Evolutionary conservation across 1,140 invertebrate species (phyloP).

Genomic region (Pogonus chalceus): DNA sequence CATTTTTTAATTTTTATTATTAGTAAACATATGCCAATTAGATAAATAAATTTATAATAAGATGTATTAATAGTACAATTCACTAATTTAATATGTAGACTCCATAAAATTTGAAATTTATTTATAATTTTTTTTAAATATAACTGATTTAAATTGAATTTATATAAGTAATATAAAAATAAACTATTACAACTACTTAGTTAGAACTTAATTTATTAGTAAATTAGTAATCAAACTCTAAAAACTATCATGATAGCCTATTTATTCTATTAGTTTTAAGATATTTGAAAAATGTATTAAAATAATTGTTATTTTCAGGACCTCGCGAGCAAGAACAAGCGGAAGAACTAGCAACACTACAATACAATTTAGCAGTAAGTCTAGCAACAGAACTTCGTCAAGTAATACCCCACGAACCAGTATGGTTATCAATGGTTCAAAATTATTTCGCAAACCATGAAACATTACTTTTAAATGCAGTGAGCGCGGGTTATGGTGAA

Average conservation of each 20-base stretch:
- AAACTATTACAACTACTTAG: too few relatives aligned
- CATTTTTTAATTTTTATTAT: too few relatives aligned
- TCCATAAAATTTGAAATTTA: too few relatives aligned
- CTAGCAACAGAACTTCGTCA: constrained; percentile 43
- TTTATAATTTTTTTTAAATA: too few relatives aligned
- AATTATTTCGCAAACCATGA: constrained; percentile 44
- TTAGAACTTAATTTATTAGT: too few relatives aligned
- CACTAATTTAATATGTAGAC: too few relatives aligned
- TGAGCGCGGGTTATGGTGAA: constrained; percentile 45
- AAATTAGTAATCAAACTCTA: background rate
- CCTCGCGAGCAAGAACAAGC: constrained; percentile 43
- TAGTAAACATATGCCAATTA: too few relatives aligned
- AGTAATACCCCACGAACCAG: constrained; percentile 34
- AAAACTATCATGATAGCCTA: background rate
- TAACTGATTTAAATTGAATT: too few relatives aligned
- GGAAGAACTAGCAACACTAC: constrained; percentile 36
- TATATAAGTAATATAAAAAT: too few relatives aligned
- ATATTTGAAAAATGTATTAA: background rate
- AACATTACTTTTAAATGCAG: constrained; percentile 39
- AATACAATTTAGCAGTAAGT: constrained; percentile 39
- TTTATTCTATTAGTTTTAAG: background rate
- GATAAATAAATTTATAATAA: too few relatives aligned
- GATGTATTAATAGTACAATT: too few relatives aligned
- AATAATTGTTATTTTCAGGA: constrained; percentile 27
- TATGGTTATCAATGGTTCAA: constrained; percentile 42